Evolutionary conservation across 2,113 vertebrate genomes (phyloP).

Genomic region (Tupaia tana): DNA sequence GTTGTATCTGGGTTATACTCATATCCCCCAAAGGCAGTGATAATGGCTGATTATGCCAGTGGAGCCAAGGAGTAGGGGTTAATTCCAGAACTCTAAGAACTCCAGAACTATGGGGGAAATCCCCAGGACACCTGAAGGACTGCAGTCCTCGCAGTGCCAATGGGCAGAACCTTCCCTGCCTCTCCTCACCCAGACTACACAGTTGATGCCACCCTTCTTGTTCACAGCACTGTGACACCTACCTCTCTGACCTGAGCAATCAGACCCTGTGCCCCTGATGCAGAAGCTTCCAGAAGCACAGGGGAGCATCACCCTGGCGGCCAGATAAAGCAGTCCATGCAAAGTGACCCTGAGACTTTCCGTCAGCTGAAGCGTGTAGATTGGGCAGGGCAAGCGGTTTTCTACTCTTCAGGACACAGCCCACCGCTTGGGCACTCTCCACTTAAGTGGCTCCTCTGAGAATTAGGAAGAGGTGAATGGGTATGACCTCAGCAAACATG

Average conservation of each 20-base stretch:
- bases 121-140: neutral
- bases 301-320: too few species aligned
- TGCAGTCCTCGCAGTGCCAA: neutral
- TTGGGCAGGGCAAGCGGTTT: neutral
- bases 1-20: neutral
- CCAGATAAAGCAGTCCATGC: neutral
- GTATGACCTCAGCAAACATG: neutral
- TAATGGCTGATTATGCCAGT: neutral
- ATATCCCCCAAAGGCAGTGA: neutral
- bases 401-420: neutral
- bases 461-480: neutral
- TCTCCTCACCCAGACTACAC: neutral
- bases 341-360: neutral
- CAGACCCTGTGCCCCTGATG: neutral
- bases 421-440: neutral
- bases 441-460: neutral
- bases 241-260: neutral
- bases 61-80: neutral
- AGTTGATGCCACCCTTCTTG: too few species aligned
- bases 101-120: neutral
- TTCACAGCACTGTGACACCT: neutral
- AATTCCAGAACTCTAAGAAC: neutral
- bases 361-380: neutral
- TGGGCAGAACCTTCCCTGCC: neutral
- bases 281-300: neutral